Conservation (phyloP, 2,888 invertebrate genomes). For the Polyommatus icarus region DNA sequence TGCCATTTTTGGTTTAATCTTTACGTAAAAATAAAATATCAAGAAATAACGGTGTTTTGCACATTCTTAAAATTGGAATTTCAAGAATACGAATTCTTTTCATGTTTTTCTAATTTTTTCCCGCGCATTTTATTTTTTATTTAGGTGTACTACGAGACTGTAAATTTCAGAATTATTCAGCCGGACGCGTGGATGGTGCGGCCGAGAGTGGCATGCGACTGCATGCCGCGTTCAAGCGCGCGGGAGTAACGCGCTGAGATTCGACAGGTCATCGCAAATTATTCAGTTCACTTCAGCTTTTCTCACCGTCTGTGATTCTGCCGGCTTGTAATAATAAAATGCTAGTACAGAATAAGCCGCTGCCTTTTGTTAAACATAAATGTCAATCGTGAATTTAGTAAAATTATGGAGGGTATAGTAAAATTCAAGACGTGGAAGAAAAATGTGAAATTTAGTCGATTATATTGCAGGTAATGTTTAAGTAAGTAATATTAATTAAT, state of each 20-base stretch:
- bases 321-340: not conserved
- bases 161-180: constrained; percentile 28
- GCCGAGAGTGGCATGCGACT: constrained; percentile 51
- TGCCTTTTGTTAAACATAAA: no score
- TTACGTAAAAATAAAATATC: constrained; percentile 21
- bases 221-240: constrained; percentile 48
- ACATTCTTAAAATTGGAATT: constrained; percentile 32
- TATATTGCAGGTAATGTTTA: no score
- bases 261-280: constrained; percentile 50
- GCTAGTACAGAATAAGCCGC: no score
- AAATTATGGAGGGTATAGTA: no score
- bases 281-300: constrained; percentile 35
- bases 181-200: constrained; percentile 40
- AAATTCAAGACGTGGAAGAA: no score
- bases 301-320: not conserved
- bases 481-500: no score
- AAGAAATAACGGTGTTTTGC: not conserved
- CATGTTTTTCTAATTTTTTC: constrained; percentile 36
- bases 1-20: constrained; percentile 44
- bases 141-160: constrained; percentile 25
- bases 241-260: constrained; percentile 48
- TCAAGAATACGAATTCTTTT: constrained; percentile 36
- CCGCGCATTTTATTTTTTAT: constrained; percentile 39
- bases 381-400: no score
- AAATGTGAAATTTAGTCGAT: no score